Evolutionary conservation across 2,113 vertebrate species (phyloP).

Genomic region (Calidris pugnax): DNA sequence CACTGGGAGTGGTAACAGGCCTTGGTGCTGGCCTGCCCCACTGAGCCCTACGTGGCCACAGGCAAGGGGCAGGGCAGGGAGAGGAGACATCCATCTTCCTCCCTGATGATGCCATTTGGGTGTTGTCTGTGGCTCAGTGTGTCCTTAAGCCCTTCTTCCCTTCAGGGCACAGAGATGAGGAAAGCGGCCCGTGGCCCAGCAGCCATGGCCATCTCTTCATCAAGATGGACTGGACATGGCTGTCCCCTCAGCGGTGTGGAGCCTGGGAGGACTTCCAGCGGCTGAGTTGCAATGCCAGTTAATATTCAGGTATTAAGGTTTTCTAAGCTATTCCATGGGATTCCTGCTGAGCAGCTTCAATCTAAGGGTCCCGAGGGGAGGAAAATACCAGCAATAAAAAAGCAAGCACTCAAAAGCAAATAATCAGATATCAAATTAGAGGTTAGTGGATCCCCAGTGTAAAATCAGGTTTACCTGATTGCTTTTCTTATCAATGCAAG

Average conservation of each 20-base stretch:
- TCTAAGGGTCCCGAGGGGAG: not conserved
- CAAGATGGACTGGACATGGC: accelerated
- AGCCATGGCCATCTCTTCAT: accelerated
- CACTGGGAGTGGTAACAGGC: not conserved
- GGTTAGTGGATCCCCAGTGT: not conserved
- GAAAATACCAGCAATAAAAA: not conserved
- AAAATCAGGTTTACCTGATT: not conserved
- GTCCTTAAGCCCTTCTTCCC: not conserved
- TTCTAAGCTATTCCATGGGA: not conserved
- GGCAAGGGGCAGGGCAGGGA: not conserved
- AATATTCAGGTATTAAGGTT: not conserved
- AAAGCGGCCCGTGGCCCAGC: accelerated
- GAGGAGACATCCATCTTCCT: too few species aligned
- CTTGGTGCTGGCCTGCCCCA: not conserved
- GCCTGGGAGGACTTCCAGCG: not conserved
- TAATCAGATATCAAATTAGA: not conserved
- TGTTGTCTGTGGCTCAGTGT: not conserved
- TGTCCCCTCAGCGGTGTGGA: accelerated
- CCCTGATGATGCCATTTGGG: accelerated
- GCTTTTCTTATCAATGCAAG: not conserved
- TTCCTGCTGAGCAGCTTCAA: not conserved
- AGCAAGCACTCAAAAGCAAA: not conserved
- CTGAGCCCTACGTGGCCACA: not conserved
- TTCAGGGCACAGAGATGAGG: not conserved
- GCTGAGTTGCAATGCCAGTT: not conserved